Evolutionary conservation across 2,113 vertebrate species (phyloP).

Genomic region (Aptenodytes forsteri): DNA sequence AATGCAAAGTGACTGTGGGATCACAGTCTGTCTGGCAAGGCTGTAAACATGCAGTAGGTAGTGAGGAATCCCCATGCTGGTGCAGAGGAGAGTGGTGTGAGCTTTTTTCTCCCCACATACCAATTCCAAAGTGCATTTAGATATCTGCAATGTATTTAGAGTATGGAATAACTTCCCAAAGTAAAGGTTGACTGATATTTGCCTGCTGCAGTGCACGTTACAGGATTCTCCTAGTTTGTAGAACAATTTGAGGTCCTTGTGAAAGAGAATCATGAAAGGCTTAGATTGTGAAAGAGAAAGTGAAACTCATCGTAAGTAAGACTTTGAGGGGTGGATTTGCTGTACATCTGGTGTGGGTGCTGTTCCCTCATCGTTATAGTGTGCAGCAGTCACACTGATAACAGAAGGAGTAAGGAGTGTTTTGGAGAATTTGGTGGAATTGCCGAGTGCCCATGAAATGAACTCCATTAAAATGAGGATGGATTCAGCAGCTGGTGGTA

Average conservation of each 20-base stretch:
- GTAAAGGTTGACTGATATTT: not conserved
- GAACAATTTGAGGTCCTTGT: not conserved
- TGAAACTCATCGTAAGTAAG: fast-evolving
- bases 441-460: not conserved
- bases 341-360: not conserved
- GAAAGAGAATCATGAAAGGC: not conserved
- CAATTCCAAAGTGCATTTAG: not conserved
- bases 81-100: not conserved
- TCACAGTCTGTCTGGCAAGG: not conserved
- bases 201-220: fast-evolving
- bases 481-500: not conserved
- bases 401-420: not conserved
- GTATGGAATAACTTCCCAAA: not conserved
- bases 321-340: not conserved
- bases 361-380: not conserved
- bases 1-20: not conserved
- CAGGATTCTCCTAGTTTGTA: not conserved
- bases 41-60: not conserved
- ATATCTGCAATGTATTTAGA: not conserved
- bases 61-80: not conserved
- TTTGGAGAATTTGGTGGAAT: not conserved
- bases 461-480: not conserved
- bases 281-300: not conserved
- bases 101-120: not conserved
- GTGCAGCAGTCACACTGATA: not conserved